Base-by-base conservation (phyloP, 1,140 invertebrate species). In the Pachypeltis micranthus region DNA sequence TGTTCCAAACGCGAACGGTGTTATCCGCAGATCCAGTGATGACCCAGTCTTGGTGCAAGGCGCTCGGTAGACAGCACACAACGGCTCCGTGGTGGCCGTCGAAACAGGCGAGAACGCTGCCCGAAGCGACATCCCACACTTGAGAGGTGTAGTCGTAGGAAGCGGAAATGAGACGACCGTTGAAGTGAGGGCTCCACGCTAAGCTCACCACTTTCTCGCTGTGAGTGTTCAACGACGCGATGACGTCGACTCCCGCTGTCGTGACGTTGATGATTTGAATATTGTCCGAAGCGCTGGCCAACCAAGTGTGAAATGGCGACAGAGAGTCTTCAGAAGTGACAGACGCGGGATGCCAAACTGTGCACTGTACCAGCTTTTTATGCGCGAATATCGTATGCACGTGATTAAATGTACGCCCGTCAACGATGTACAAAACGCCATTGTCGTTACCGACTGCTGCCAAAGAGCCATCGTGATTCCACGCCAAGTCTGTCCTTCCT, bases 151-250 rank as follows among this genome's bases (percentile, higher is more conserved):
- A 73, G 72, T 89, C 86, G 67, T 83, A 84, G 24, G 85, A 85
- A 2, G 80, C 81, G 12, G 87, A 83, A 7, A 85, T 73, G n/a
- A 91, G 73, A 39, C 77, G 73, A 4, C 79, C 83, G 62, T 82
- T 83, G 10, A 77, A 70, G 70, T 88, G 85, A 2, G 85, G 85
- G 74, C 80, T 88, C 89, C 89, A 92, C 2, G 76, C 75, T 10
- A 90, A 63, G 57, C 78, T 75, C 0, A 82, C 79, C 19, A 89
- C 79, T 39, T 78, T 74, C 0, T 74, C 71, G 25, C 65, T 72
- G 68, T 89, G 87, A 1, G 82, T 84, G 1, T 68, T 72, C 57
- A 89, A 74, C 3, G 71, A 76, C 21, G 78, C 77, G 67, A 79
- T 75, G 4, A 63, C 23, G 44, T 63, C 62, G 1, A 62, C 55